Base-by-base conservation (phyloP, 2,113 vertebrate genomes). In the Pelusios castaneus region DNA sequence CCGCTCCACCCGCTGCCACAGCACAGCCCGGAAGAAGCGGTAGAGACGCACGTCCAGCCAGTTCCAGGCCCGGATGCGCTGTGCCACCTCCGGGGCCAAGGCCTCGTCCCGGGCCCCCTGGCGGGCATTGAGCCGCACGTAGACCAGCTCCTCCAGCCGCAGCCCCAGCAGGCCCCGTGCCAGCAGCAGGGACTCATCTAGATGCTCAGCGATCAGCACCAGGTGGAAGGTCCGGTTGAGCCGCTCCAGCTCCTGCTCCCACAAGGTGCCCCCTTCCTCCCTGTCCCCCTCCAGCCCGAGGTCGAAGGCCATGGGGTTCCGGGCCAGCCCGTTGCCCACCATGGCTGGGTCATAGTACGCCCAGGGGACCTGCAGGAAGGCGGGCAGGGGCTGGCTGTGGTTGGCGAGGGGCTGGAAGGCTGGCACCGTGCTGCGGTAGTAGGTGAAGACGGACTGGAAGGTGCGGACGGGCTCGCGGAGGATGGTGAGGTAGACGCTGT, bases 221-320 rank as follows among this genome's bases (percentile, higher is more conserved):
- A 97, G 91, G 45, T 96, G 91, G 67, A 97, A 97, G 7, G 91
- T 88, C 49, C 75, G 84, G 58, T 96, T 95, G 45, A 98, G 93
- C 25, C 24, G 78, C 11, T 87, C 86, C 29, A 97, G 80, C 70
- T 96, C 81, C 38, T 38, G 41, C 1, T 56, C n/a, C 95, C 95
- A 93, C n/a, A 75, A 78, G 4, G 45, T 22, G 79, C 86, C 93
- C 78, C 73, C 29, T 54, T 43, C 82, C 27, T 84, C 89, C 76
- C 83, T n/a, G 16, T 78, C 82, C 31, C 77, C 81, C 63, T 92
- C 91, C 9, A 95, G 80, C 17, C 95, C 96, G 14, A 96, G 86
- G 82, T 97, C 97, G n/a, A 97, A 97, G 82, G 92, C 95, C 96
- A 96, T 94, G 22, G 97, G 95, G 82, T 90, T 90, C 38, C 49